Conservation (phyloP, 2,797 vertebrate genomes). For the Intellagama lesueurii region DNA sequence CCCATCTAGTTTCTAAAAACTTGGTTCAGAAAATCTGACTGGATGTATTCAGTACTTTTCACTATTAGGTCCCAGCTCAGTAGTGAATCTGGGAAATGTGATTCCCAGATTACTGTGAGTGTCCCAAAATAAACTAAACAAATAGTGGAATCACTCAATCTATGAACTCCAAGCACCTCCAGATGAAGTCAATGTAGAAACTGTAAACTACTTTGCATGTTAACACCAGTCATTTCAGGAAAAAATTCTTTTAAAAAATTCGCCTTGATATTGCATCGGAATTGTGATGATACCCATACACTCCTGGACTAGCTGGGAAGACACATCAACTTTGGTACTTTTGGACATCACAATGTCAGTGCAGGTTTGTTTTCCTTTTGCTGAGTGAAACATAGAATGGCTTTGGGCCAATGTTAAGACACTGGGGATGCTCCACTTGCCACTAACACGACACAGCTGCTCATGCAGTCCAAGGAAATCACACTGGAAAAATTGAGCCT, state of each 20-base stretch:
- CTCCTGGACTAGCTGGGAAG: neutral
- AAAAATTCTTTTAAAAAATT: neutral
- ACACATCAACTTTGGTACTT: neutral
- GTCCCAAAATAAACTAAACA: neutral
- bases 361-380: neutral
- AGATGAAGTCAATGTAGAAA: neutral
- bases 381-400: neutral
- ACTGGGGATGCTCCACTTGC: neutral
- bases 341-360: neutral
- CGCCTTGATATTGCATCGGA: neutral
- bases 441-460: neutral
- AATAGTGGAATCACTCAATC: too few species aligned
- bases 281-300: neutral
- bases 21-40: too few species aligned
- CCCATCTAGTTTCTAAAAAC: too few species aligned
- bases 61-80: too few species aligned
- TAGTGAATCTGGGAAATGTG: too few species aligned
- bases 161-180: too few species aligned
- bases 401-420: neutral
- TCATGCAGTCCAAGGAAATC: neutral
- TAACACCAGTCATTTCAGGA: too few species aligned
- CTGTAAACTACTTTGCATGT: neutral
- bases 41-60: too few species aligned
- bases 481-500: neutral
- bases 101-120: too few species aligned